Evolutionary conservation across 2,888 invertebrate species (phyloP).

Genomic region (Lasioglossum lativentre): DNA sequence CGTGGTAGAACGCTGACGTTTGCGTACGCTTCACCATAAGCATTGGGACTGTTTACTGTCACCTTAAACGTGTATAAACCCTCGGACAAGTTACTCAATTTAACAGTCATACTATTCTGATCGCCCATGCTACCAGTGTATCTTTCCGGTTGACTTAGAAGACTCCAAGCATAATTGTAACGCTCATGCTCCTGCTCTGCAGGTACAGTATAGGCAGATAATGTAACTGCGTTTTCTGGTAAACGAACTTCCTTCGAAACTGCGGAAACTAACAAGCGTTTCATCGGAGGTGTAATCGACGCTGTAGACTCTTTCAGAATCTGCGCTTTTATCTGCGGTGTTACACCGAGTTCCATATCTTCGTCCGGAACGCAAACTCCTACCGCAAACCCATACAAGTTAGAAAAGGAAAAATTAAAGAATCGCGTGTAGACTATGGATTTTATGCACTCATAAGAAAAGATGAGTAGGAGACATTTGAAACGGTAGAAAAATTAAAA

Average conservation of each 20-base stretch:
- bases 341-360: constrained; percentile 70
- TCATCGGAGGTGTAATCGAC: constrained; percentile 85
- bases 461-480: too few species aligned
- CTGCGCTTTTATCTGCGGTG: constrained; percentile 66
- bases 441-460: background rate
- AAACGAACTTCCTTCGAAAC: constrained; percentile 92
- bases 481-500: too few species aligned
- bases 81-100: constrained; percentile 93
- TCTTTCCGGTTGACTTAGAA: constrained; percentile 94
- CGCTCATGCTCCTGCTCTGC: constrained; percentile 90
- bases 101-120: constrained; percentile 93
- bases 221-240: constrained; percentile 93
- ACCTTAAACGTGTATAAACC: constrained; percentile 96
- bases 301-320: constrained; percentile 65
- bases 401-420: background rate
- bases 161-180: constrained; percentile 95
- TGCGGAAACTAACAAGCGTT: constrained; percentile 90
- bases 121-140: constrained; percentile 91
- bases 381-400: constrained; percentile 46
- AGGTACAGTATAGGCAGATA: constrained; percentile 93
- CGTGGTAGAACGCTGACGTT: constrained; percentile 95
- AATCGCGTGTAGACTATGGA: background rate
- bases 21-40: constrained; percentile 93
- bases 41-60: constrained; percentile 91
- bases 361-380: constrained; percentile 73